Base-by-base conservation (phyloP, 2,797 vertebrate species). In the Oceanodroma leucorhoa region DNA sequence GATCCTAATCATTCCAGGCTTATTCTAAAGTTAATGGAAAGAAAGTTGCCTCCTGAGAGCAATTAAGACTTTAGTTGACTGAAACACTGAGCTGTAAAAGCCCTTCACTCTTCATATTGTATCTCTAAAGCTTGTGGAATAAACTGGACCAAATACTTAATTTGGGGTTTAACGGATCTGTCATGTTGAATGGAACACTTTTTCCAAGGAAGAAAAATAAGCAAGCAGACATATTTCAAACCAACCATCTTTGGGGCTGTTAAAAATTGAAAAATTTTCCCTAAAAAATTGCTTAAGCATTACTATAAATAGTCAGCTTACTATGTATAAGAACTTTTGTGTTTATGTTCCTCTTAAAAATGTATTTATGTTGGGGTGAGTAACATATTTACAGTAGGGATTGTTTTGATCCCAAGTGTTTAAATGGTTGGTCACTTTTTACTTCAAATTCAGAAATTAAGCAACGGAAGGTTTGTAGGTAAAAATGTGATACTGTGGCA, bases 131-230 rank as follows among this genome's bases (percentile, higher is more conserved):
- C 73, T 90, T 79, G 46, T 65, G 50, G 48, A 50, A 79, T 96
- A 89, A 93, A 92, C 46, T 72, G 69, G 38, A 82, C 54, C 38
- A 95, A 94, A 95, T 93, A 93, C 86, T 96, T 96, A 90, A 90
- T 83, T 57, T 87, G 24, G 1, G 6, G 5, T 67, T 93, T 93
- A 90, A 92, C 7, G 15, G 50, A 71, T 69, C 45, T 90, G 38
- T 87, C 50, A 79, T 76, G 24, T 57, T 92, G 38, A 87, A 92
- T 69, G 30, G 70, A 93, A 84, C 3, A 71, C 4, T 58, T 93
- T 83, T 71, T 66, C 26, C 32, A 80, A 51, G 50, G 26, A 70
- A 85, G 10, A 83, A 87, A 58, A 76, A 48, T 26, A 72, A 64
- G 2, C 5, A 78, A 62, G 21, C 7, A 72, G 46, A 46, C 84